Evolutionary conservation across 1,140 invertebrate genomes (phyloP).

Genomic region (Drosophila punjabiensis): DNA sequence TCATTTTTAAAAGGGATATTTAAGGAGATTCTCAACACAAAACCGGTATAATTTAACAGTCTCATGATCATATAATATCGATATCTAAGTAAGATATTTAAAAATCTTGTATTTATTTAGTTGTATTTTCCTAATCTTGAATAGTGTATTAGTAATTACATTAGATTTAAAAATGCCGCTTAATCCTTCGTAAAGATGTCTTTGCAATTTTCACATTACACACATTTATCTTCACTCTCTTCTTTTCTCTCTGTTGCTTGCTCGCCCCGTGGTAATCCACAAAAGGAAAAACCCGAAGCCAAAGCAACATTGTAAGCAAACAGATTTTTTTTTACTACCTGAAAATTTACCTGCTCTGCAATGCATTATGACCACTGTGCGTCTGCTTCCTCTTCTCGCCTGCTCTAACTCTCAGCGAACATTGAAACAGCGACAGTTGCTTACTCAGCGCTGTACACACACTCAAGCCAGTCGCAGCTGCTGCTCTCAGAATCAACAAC

Average conservation of each 20-base stretch:
- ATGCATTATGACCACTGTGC: conserved; percentile 18
- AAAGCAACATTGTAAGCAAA: neutral
- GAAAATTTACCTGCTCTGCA: conserved; percentile 13
- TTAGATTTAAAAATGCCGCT: neutral
- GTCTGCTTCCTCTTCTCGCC: conserved; percentile 2
- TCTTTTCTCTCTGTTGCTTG: neutral
- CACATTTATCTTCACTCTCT: neutral
- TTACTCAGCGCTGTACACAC: conserved; percentile 21
- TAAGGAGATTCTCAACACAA: too few species aligned
- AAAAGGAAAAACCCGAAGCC: neutral
- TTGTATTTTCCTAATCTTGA: neutral
- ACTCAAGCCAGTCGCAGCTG: conserved; percentile 26
- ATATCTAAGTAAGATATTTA: neutral
- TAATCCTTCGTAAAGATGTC: too few species aligned
- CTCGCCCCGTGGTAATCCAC: conserved; percentile 2
- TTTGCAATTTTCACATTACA: neutral
- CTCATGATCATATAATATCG: neutral
- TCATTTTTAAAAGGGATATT: too few species aligned
- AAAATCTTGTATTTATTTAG: neutral
- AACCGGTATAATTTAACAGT: too few species aligned
- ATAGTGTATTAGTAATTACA: neutral
- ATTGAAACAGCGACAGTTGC: conserved; percentile 63
- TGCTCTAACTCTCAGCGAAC: conserved; percentile 67
- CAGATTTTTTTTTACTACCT: neutral
- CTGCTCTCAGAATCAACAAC: conserved; percentile 73